These are phyloP conservation scores for Patiria miniata DNA, from an alignment of 35 echinoderm and acorn worm genomes.

Conservation along the genomic window DNA sequence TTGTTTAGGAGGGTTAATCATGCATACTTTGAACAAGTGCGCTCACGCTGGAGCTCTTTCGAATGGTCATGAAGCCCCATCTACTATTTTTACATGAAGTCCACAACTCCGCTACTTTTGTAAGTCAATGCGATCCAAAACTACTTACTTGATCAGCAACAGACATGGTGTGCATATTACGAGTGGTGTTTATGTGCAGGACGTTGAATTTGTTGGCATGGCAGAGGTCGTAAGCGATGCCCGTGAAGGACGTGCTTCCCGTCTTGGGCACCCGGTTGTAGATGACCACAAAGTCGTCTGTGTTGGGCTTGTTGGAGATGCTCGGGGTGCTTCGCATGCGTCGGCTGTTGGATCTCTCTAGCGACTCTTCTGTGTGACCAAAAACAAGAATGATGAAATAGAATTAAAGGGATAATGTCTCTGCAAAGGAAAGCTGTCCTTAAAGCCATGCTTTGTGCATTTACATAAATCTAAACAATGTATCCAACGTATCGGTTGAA, in stretches of 20 bases:
- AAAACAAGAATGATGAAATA: constrained; percentile 15
- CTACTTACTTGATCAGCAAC: constrained; percentile 93
- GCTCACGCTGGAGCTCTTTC: too few species aligned
- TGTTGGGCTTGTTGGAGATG: constrained; percentile 35
- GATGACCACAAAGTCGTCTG: constrained; percentile 74
- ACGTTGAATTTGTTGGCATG: constrained; percentile 77
- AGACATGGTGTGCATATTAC: constrained; percentile 78
- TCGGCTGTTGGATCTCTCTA: constrained; percentile 48
- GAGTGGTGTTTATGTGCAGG: constrained; percentile 85
- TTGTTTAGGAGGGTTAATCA: too few species aligned
- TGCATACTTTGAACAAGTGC: too few species aligned
- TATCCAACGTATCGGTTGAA: too few species aligned
- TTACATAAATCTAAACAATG: too few species aligned
- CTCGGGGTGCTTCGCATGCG: constrained; percentile 39
- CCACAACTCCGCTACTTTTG: too few species aligned
- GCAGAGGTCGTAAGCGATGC: constrained; percentile 88
- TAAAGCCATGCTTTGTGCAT: too few species aligned
- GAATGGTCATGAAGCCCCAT: too few species aligned
- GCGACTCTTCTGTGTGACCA: constrained; percentile 42
- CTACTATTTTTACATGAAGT: too few species aligned
- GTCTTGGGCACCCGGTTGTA: constrained; percentile 98
- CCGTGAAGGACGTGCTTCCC: constrained; percentile 88
- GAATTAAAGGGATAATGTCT: too few species aligned
- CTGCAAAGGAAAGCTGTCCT: too few species aligned
- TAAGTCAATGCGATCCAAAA: too few species aligned